Percentiles rank a stretch among this genome's conserved stretches.
Evolutionary conservation across 2,797 vertebrate genomes (phyloP).

Genomic region (Tachyglossus aculeatus): DNA sequence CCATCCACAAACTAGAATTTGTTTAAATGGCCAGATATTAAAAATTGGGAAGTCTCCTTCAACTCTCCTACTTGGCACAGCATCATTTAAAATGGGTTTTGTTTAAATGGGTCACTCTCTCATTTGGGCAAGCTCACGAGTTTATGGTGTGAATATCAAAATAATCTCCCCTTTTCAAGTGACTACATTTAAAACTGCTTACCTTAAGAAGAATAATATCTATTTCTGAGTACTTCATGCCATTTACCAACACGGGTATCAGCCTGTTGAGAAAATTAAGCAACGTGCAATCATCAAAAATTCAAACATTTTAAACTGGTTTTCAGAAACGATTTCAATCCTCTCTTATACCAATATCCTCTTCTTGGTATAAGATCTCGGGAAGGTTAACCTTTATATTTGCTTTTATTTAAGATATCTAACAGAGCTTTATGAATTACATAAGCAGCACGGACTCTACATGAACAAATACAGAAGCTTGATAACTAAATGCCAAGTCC

Average conservation of each 20-base stretch:
- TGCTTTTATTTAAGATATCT: too few species aligned
- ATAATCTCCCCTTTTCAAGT: background rate
- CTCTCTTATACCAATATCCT: background rate
- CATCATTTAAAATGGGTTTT: background rate
- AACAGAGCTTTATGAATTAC: too few species aligned
- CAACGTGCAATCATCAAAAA: conserved; percentile 12
- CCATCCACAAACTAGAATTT: too few species aligned
- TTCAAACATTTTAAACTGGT: background rate
- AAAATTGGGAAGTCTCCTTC: too few species aligned
- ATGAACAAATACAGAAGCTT: too few species aligned
- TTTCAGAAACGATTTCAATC: background rate
- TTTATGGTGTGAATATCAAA: conserved; percentile 9
- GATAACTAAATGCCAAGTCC: too few species aligned
- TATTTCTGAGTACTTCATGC: conserved; percentile 98
- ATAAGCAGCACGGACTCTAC: too few species aligned
- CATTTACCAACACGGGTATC: conserved; percentile 94
- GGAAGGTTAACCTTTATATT: too few species aligned
- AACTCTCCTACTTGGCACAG: too few species aligned
- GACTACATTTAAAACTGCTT: conserved; percentile 52
- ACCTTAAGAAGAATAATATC: conserved; percentile 98
- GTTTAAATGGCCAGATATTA: too few species aligned
- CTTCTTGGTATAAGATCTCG: too few species aligned
- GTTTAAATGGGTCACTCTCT: background rate
- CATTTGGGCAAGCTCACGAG: background rate
- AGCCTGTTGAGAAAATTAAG: conserved; percentile 76